These are phyloP conservation scores for Choristoneura fumiferana DNA, from an alignment of 1,140 invertebrate genomes.

Conservation along the genomic window DNA sequence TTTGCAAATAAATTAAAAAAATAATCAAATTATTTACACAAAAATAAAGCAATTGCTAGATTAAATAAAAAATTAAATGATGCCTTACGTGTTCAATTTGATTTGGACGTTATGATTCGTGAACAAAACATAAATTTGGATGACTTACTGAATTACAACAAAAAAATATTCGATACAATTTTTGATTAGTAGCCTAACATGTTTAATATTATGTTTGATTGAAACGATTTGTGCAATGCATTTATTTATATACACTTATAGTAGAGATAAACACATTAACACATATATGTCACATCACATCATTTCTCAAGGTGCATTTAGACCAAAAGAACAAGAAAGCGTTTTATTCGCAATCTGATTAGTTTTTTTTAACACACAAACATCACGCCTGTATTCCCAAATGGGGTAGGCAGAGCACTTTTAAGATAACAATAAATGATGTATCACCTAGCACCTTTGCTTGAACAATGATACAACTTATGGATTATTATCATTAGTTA, in stretches of 20 bases:
- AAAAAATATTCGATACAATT: slow-evolving; percentile 17
- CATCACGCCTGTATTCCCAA: too few species aligned
- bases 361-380: too few species aligned
- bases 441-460: too few species aligned
- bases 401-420: too few species aligned
- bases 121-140: too few species aligned
- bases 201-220: slow-evolving; percentile 2
- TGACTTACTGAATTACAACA: slow-evolving; percentile 8
- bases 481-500: too few species aligned
- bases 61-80: slow-evolving; percentile 11
- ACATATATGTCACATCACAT: neutral
- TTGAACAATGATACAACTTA: too few species aligned
- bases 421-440: too few species aligned
- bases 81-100: slow-evolving; percentile 13
- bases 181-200: slow-evolving; percentile 11
- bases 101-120: neutral
- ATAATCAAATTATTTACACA: slow-evolving; percentile 16
- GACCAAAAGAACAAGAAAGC: too few species aligned
- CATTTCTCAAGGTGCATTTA: too few species aligned
- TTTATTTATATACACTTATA: slow-evolving; percentile 17
- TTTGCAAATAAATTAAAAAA: slow-evolving; percentile 7
- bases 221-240: slow-evolving; percentile 13
- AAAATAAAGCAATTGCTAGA: slow-evolving; percentile 8
- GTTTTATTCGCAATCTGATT: too few species aligned
- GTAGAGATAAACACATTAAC: neutral